Evolutionary conservation across 1,140 invertebrate genomes (phyloP).

Genomic region (Cyclargus thomasi): DNA sequence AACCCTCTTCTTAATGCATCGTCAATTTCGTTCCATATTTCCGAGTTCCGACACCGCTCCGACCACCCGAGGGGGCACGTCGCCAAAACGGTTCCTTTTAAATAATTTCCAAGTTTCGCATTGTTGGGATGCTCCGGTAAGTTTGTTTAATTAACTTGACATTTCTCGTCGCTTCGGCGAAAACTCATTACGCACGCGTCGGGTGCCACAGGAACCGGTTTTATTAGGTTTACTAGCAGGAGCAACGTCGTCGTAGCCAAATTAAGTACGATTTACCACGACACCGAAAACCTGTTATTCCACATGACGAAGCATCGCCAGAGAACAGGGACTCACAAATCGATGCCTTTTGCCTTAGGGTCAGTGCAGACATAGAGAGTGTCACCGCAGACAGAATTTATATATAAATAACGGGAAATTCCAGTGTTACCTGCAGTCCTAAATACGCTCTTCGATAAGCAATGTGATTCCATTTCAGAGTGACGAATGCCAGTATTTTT

Average conservation of each 20-base stretch:
- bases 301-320: not conserved
- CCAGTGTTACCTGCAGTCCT: too few relatives aligned
- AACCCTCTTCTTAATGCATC: too few relatives aligned
- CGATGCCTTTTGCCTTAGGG: not conserved
- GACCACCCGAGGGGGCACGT: not conserved
- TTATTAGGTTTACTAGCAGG: not conserved
- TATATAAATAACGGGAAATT: too few relatives aligned
- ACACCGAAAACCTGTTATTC: slow-evolving; percentile 9
- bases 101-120: not conserved
- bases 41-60: too few relatives aligned
- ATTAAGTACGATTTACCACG: slow-evolving; percentile 5
- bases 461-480: too few relatives aligned
- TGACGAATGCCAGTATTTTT: too few relatives aligned
- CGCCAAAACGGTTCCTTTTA: not conserved
- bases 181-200: slow-evolving; percentile 69
- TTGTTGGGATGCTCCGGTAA: not conserved
- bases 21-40: too few relatives aligned
- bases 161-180: slow-evolving; percentile 46
- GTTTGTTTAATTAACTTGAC: slow-evolving; percentile 13
- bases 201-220: slow-evolving; percentile 50
- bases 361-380: not conserved
- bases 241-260: not conserved
- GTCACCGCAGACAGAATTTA: too few relatives aligned
- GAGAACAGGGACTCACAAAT: not conserved
- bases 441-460: too few relatives aligned